Base-by-base conservation (phyloP, 2,888 invertebrate species). In the Nomada flava region DNA sequence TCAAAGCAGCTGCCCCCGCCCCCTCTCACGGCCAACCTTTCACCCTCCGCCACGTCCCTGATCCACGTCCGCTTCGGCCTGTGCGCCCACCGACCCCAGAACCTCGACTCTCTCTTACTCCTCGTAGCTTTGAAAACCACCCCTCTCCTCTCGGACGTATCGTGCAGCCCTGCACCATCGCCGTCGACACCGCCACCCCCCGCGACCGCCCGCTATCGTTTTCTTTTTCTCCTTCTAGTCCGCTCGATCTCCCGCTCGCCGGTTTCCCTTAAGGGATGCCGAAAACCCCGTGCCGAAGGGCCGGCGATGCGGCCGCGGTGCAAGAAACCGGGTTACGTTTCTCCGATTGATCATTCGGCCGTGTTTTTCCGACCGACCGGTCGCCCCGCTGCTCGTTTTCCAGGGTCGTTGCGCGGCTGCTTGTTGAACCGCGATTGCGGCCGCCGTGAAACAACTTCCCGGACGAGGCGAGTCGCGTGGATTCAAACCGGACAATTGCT, bases 1-100 rank as follows among this genome's bases (percentile, higher is more conserved):
- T 93, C 93, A 93, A 93, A 93, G 93, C 93, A 92, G 92, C 91
- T 91, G 91, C 91, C 91, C 92, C 90, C 91, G 81, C 86, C 82
- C 86, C 86, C 88, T 76, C 80, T 50, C 68, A 70, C 80, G 63
- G 47, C 77, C 67, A 79, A 80, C 78, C 83, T 81, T 79, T 83
- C 82, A 53, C 79, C 69, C 86, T 79, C 82, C 83, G 52, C 79
- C 83, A 68, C 82, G 59, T 64, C 82, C 80, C 76, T 82, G 79
- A 55, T 82, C 80, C 70, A 75, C 84, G 23, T 57, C 26, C 73
- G 86, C 87, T 86, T 87, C 87, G 88, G 88, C 78, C 82, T 86
- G 80, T 82, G 84, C 88, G 84, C 85, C 84, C 88, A 83, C 85
- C 88, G 86, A 89, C 79, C 86, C 88, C 84, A 86, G 86, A 84